Evolutionary conservation across 2,113 vertebrate species (phyloP), one percentile per base, ranked within the genome.

Genomic region (Phrynosoma platyrhinos): DNA sequence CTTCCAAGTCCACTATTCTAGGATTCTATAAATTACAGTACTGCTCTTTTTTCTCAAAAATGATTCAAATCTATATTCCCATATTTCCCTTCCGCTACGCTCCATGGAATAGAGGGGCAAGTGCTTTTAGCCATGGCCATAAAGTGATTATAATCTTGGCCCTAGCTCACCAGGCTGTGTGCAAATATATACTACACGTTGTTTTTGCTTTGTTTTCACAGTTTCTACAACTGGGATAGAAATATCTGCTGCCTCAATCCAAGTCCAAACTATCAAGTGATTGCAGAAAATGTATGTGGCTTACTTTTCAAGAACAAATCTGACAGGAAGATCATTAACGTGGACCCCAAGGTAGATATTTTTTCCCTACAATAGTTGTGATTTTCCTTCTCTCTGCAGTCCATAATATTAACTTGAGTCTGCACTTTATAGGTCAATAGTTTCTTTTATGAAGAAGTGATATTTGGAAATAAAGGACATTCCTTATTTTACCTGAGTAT

Each of bases 191-290:
- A 14, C 0, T 82, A 58, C 88, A 64, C 82, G 77, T 25, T 42
- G 2, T 78, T 93, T 89, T 80, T 90, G 78, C 91, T 91, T 92
- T 85, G 27, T 93, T 92, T 92, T 92, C 89, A 64, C 87, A 99
- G 98, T 91, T 98, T 97, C 97, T 98, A 98, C 96, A 98, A 98
- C 94, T 98, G 98, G 98, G 96, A 97, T 88, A 98, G 94, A 30
- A 97, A 97, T 78, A 85, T 95, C 87, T 96, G 95, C 88, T 82
- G 95, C 40, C 97, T 96, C 86, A 97, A 96, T 91, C 93, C 96
- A 78, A 98, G 97, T 92, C 94, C 95, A 13, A 98, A 98, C 96
- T 98, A 98, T 85, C 94, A 98, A 91, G 97, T 97, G 94, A 96
- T 98, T 93, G 94, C 97, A 18, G 96, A 98, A 72, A 96, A 97